Percentiles rank a stretch among this genome's conserved stretches.
Conservation (phyloP, 2,888 invertebrate species). For the Reticulitermes lucifugus region DNA sequence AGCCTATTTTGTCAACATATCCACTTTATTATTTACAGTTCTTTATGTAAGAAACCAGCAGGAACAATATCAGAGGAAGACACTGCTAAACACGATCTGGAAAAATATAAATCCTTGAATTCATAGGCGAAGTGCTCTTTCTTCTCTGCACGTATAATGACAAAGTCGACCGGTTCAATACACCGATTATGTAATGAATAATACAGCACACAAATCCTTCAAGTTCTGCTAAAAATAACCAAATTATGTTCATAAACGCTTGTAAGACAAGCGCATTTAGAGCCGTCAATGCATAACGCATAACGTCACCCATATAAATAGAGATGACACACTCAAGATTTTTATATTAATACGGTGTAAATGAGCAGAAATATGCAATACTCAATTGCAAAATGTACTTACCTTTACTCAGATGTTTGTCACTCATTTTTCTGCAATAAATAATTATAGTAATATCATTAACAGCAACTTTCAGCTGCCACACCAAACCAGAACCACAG, state of each 20-base stretch:
- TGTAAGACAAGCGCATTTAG: background rate
- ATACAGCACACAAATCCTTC: too few relatives aligned
- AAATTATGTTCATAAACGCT: background rate
- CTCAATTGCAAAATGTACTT: constrained; percentile 36
- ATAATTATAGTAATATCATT: background rate
- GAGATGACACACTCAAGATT: background rate
- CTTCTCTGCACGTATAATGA: too few relatives aligned
- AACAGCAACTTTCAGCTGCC: background rate
- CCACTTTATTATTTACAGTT: too few relatives aligned
- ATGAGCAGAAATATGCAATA: too few relatives aligned
- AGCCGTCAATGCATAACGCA: constrained; percentile 9
- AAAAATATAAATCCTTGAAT: too few relatives aligned
- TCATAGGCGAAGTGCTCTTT: too few relatives aligned
- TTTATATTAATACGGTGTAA: background rate
- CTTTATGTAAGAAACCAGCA: too few relatives aligned
- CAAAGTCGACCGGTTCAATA: too few relatives aligned
- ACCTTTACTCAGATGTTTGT: constrained; percentile 58
- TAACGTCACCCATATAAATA: constrained; percentile 35
- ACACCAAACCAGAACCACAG: background rate
- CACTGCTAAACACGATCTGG: too few relatives aligned
- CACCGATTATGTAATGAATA: too few relatives aligned
- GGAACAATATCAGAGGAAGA: too few relatives aligned
- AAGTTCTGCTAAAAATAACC: background rate
- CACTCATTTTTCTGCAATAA: constrained; percentile 52
- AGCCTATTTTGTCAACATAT: too few relatives aligned